Evolutionary conservation across 2,888 invertebrate species (phyloP).

Genomic region (Galeopsomyia nigrocyanea): DNA sequence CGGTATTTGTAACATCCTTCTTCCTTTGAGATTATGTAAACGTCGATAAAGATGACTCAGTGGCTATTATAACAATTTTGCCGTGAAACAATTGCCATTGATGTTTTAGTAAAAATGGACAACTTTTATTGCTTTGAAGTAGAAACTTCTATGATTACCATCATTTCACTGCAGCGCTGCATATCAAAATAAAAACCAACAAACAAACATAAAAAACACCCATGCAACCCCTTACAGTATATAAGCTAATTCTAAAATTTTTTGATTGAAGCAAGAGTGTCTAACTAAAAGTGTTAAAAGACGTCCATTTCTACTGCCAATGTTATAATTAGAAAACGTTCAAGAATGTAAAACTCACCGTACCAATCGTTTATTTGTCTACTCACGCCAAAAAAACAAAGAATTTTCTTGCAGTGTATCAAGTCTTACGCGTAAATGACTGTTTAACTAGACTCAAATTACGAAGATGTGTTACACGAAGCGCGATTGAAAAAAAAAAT

Average conservation of each 20-base stretch:
- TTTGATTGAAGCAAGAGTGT: not conserved
- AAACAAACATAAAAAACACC: constrained; percentile 1
- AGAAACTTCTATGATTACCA: not conserved
- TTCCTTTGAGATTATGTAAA: too few relatives aligned
- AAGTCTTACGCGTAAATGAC: constrained; percentile 31
- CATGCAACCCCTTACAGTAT: too few relatives aligned
- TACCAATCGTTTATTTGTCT: not conserved
- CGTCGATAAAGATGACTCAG: too few relatives aligned
- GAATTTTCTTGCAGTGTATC: constrained; percentile 17
- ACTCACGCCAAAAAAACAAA: not conserved
- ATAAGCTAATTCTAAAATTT: too few relatives aligned
- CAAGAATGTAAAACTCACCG: not conserved
- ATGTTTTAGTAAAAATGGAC: constrained; percentile 20
- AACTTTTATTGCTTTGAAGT: constrained; percentile 24
- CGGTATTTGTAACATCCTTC: too few relatives aligned
- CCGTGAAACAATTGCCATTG: constrained; percentile 9
- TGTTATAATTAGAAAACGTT: not conserved
- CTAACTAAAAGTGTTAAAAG: constrained; percentile 17
- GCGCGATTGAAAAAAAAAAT: constrained; percentile 20
- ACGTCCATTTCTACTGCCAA: constrained; percentile 13
- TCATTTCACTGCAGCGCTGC: too few relatives aligned
- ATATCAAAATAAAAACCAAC: not conserved
- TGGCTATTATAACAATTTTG: not conserved
- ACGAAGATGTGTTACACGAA: constrained; percentile 14
- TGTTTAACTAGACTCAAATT: constrained; percentile 34